Evolutionary conservation across 2,797 vertebrate species (phyloP).

Genomic region (Dicrostonyx torquatus): DNA sequence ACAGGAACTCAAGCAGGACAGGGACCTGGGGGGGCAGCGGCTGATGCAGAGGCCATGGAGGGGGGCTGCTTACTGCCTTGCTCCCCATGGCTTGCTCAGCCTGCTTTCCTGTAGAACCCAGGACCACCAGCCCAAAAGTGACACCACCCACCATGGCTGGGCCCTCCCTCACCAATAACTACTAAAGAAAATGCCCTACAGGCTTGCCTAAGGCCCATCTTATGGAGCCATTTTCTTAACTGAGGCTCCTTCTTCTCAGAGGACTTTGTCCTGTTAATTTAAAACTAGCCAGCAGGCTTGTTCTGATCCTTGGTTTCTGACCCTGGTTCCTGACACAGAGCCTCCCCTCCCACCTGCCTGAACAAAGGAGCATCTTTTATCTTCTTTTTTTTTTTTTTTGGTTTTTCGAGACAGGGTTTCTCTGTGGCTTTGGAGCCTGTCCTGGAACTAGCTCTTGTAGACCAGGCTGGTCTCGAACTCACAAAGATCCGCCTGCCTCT

Average conservation of each 20-base stretch:
- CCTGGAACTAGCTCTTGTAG: too few relatives aligned
- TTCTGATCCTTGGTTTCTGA: neutral
- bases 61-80: neutral
- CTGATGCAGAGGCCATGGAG: neutral
- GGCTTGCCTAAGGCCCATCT: neutral
- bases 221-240: neutral
- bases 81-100: neutral
- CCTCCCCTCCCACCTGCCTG: neutral
- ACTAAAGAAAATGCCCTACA: neutral
- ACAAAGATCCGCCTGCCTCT: too few relatives aligned
- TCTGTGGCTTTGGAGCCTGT: too few relatives aligned
- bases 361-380: neutral
- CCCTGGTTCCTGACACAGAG: neutral
- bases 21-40: neutral
- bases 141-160: neutral
- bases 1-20: neutral
- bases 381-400: too few relatives aligned
- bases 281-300: neutral
- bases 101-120: neutral
- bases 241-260: neutral
- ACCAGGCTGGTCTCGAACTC: too few relatives aligned
- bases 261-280: neutral
- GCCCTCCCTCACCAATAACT: neutral
- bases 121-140: neutral
- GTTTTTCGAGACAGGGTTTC: too few relatives aligned